phyloP scores from a whole-genome alignment of 2,888 invertebrate genomes.

The Bursaphelenchus okinawaensis region DNA sequence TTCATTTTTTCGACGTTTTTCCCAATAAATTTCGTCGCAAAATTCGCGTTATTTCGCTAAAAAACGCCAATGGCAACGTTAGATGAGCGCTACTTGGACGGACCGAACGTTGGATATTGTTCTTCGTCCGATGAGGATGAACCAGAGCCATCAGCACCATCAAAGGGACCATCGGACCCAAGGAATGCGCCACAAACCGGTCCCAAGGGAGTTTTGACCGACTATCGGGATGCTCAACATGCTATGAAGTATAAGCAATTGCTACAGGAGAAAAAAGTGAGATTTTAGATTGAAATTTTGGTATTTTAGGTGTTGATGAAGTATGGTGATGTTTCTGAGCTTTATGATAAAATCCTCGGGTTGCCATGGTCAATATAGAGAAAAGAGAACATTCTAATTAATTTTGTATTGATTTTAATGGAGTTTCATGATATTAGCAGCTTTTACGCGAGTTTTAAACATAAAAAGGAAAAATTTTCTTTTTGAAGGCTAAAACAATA shows the following conservation, averaged over 20 bases:
- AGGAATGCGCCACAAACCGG: constrained; percentile 22
- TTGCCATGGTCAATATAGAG: too few relatives aligned
- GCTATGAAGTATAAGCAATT: not conserved
- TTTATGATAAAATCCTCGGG: too few relatives aligned
- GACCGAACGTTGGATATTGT: constrained; percentile 52
- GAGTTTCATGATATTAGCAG: too few relatives aligned
- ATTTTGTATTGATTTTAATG: not conserved
- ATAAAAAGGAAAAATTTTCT: too few relatives aligned
- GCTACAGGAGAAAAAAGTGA: not conserved
- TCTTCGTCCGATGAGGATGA: constrained; percentile 54
- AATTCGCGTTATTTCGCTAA: too few relatives aligned
- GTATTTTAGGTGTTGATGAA: not conserved
- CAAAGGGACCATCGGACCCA: not conserved
- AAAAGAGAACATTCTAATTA: not conserved
- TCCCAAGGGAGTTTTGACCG: constrained; percentile 34
- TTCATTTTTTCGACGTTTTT: too few relatives aligned
- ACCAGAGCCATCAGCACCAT: not conserved
- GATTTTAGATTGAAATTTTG: not conserved
- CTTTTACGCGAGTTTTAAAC: not conserved
- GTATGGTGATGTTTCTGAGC: too few relatives aligned
- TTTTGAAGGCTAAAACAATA: too few relatives aligned
- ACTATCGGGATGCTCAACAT: constrained; percentile 18
- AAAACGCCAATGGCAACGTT: constrained; percentile 42
- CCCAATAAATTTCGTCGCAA: too few relatives aligned
- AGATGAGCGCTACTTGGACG: constrained; percentile 51